Evolutionary conservation across 1,140 invertebrate species (phyloP).

Genomic region (Sarcophaga bullata): DNA sequence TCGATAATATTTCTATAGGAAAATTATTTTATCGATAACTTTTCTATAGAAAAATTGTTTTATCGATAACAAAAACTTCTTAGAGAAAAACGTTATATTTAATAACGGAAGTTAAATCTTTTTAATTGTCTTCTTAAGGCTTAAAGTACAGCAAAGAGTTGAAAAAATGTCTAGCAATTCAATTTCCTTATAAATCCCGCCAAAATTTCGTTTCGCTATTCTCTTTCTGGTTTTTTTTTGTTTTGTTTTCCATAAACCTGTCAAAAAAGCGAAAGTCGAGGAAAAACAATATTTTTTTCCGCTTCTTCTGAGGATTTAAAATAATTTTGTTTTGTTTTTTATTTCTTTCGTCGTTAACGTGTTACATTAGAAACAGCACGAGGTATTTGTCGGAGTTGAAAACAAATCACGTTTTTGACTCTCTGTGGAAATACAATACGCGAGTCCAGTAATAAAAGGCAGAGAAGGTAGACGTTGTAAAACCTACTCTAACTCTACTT

Average conservation of each 20-base stretch:
- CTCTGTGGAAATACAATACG: slow-evolving; percentile 6
- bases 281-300: slow-evolving; percentile 11
- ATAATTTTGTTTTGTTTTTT: background rate
- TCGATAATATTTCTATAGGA: background rate
- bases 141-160: too few species aligned
- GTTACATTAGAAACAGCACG: slow-evolving; percentile 12
- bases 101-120: background rate
- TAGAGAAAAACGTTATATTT: too few species aligned
- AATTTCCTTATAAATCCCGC: too few species aligned
- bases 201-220: too few species aligned
- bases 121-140: too few species aligned
- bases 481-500: slow-evolving; percentile 6
- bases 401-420: slow-evolving; percentile 40
- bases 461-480: too few species aligned
- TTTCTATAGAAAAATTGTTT: background rate
- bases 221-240: background rate
- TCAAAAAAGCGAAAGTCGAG: slow-evolving; percentile 32
- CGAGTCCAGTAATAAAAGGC: background rate
- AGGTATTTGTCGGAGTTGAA: slow-evolving; percentile 6
- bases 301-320: slow-evolving; percentile 1
- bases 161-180: too few species aligned
- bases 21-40: background rate
- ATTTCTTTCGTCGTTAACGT: background rate
- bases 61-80: too few species aligned
- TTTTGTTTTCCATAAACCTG: background rate